Percentiles rank a stretch among this genome's conserved stretches.
phyloP scores from a whole-genome alignment of 2,888 invertebrate genomes.

The Thymelicus acteon region DNA sequence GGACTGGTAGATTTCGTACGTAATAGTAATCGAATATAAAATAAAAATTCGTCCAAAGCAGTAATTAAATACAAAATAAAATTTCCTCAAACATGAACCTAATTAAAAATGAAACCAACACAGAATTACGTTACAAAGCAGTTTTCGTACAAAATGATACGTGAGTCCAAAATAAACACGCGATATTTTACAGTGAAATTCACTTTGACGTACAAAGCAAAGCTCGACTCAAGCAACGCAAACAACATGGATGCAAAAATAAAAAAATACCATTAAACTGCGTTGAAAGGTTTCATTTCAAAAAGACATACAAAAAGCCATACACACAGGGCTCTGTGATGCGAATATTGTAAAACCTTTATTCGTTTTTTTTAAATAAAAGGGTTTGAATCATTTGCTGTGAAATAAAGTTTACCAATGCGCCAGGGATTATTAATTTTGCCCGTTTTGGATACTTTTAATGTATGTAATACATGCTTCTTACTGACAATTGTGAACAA shows the following conservation, averaged over 20 bases:
- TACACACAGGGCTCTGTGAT: slow-evolving; percentile 5
- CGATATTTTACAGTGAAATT: slow-evolving; percentile 25
- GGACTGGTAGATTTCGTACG: too few relatives aligned
- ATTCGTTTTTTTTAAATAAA: slow-evolving; percentile 6
- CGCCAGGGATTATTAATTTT: not conserved
- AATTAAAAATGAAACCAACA: slow-evolving; percentile 3
- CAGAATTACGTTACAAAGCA: slow-evolving; percentile 3
- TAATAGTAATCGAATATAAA: too few relatives aligned
- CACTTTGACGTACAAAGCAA: slow-evolving; percentile 29
- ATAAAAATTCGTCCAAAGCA: not conserved
- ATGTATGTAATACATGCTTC: too few relatives aligned
- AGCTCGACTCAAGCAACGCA: slow-evolving; percentile 20
- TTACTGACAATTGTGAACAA: too few relatives aligned
- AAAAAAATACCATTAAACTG: slow-evolving; percentile 28
- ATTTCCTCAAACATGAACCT: not conserved
- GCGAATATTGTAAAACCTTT: slow-evolving; percentile 15
- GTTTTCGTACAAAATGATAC: slow-evolving; percentile 10
- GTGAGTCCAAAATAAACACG: slow-evolving; percentile 11
- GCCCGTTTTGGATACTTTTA: too few relatives aligned
- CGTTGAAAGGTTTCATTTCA: slow-evolving; percentile 20
- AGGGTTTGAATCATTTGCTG: not conserved
- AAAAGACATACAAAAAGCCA: slow-evolving; percentile 14
- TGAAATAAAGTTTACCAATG: not conserved
- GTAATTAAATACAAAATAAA: too few relatives aligned
- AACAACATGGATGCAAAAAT: slow-evolving; percentile 26